Conservation (phyloP, 2,113 vertebrate species). For the Erythrolamprus reginae region DNA sequence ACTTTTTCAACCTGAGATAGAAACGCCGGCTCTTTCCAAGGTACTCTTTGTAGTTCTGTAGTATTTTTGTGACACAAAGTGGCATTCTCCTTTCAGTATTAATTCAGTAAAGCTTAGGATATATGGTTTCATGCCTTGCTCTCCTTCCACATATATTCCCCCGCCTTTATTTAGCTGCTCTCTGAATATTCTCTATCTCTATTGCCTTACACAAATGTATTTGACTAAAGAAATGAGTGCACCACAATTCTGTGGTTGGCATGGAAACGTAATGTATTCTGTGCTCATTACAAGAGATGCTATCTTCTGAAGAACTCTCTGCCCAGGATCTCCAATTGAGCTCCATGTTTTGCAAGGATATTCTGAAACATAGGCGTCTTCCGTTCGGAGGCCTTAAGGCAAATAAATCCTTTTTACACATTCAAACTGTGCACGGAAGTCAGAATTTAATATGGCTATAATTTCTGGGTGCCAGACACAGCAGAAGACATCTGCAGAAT, state of each 20-base stretch:
- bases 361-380: neutral
- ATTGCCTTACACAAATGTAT: slow-evolving; percentile 49
- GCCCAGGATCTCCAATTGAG: slow-evolving; percentile 7
- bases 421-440: neutral
- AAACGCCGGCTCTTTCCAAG: neutral
- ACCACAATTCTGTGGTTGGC: slow-evolving; percentile 60
- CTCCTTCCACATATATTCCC: neutral
- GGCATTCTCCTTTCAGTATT: neutral
- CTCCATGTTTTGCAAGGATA: neutral
- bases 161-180: neutral
- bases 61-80: neutral
- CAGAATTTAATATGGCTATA: neutral
- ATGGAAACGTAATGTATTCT: slow-evolving; percentile 65
- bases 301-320: slow-evolving; percentile 45
- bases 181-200: slow-evolving; percentile 28
- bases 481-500: neutral
- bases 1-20: neutral
- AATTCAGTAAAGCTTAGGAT: slow-evolving; percentile 1
- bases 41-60: neutral
- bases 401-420: neutral
- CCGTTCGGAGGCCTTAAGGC: too few species aligned
- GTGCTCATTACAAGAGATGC: slow-evolving; percentile 36
- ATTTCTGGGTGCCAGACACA: neutral
- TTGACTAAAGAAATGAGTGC: slow-evolving; percentile 63
- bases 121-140: neutral